phyloP scores from a whole-genome alignment of 1,140 invertebrate genomes.

The Leptinotarsa lineolata region DNA sequence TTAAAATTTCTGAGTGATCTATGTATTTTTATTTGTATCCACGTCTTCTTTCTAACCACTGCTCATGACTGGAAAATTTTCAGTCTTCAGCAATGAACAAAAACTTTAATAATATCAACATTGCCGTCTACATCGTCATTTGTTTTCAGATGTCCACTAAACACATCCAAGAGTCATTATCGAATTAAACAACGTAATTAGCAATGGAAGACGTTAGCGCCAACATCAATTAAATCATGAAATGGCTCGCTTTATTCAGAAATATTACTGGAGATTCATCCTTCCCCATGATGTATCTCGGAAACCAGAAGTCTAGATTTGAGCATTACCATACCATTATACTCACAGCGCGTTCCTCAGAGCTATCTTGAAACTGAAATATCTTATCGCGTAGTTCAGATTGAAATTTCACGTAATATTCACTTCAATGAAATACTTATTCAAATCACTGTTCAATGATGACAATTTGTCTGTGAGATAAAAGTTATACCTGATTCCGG shows the following conservation, averaged over 20 bases:
- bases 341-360: neutral
- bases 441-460: conserved; percentile 2
- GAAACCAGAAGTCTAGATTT: neutral
- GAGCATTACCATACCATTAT: neutral
- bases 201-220: neutral
- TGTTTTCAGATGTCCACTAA: neutral
- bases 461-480: neutral
- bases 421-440: conserved; percentile 17
- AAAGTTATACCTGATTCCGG: neutral
- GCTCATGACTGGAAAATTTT: too few species aligned
- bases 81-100: too few species aligned
- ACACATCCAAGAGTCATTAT: neutral
- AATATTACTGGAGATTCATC: neutral
- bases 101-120: too few species aligned
- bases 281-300: neutral
- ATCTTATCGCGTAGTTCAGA: neutral
- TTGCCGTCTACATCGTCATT: neutral
- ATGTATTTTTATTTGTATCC: too few species aligned
- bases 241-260: neutral
- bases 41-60: too few species aligned
- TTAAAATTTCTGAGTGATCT: too few species aligned
- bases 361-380: neutral
- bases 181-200: neutral
- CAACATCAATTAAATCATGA: neutral
- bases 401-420: conserved; percentile 7